Evolutionary conservation across 2,888 invertebrate species (phyloP), one percentile per base, ranked within the genome.

Genomic region (Autographa gamma): DNA sequence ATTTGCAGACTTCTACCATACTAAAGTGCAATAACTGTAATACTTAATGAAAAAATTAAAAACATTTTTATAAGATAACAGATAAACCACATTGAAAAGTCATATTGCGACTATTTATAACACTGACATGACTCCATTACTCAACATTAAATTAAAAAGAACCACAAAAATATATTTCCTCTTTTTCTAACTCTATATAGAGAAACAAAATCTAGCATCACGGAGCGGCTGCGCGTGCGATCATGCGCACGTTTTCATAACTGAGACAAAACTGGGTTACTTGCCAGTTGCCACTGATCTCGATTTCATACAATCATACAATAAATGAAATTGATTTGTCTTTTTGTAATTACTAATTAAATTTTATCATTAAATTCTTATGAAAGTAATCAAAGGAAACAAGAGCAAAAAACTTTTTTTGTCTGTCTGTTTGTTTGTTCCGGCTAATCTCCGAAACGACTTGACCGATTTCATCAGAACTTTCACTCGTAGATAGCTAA

Each of bases 231-330:
- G 83, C 81, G 79, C 84, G 85, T 82, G 76, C 76, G 75, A 69
- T 73, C 60, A 69, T 65, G 71, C 71, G 77, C 85, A 82, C 80
- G 85, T 84, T 84, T 83, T 83, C 83, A 83, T 83, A 87, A 83
- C 71, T 70, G 19, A 38, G 63, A 74, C 71, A 70, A 86, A 81
- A 80, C 85, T 87, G 61, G 87, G 86, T 76, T 87, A 82, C 80
- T 83, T 81, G 80, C 76, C 38, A 38, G 38, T 38, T 38, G 69
- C 84, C 70, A 81, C 76, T 80, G 83, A 82, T 86, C 86, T 85
- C 72, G 77, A 82, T 86, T 81, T 81, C 72, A 69, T 72, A 75
- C 72, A 77, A 76, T 74, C 48, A 48, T 48, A 48, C 48, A 80
- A 73, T 72, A 25, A 25, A 25, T 25, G 3, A 25, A 25, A 25